Evolutionary conservation across 2,888 invertebrate genomes (phyloP).

Genomic region (Anagyrus pseudococci): DNA sequence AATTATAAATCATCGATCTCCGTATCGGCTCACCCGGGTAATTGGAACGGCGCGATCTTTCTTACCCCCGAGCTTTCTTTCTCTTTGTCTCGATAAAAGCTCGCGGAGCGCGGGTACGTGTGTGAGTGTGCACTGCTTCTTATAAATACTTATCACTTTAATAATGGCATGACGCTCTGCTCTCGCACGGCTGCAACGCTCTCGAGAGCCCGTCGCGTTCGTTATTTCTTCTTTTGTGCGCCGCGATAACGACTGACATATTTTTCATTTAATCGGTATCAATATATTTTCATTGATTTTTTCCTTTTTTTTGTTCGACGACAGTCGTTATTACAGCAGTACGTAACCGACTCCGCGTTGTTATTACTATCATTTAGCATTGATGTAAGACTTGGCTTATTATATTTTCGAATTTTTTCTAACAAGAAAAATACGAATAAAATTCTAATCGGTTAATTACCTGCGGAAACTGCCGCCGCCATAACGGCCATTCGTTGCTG

Average conservation of each 20-base stretch:
- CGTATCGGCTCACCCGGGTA: constrained; percentile 34
- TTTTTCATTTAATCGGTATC: constrained; percentile 31
- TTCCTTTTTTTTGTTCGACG: not conserved
- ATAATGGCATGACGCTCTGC: constrained; percentile 18
- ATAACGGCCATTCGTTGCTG: constrained; percentile 61
- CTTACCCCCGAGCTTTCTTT: constrained; percentile 30
- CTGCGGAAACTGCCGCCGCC: constrained; percentile 60
- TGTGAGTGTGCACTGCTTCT: not conserved
- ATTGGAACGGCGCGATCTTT: constrained; percentile 45
- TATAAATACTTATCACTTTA: constrained; percentile 30
- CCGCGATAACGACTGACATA: constrained; percentile 30
- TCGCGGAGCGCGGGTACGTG: not conserved
- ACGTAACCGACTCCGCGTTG: too few species aligned
- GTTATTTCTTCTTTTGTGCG: constrained; percentile 15
- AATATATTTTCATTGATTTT: too few species aligned
- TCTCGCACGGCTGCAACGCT: constrained; percentile 11
- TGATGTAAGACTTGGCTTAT: not conserved
- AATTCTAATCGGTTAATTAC: constrained; percentile 44
- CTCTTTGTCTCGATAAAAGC: constrained; percentile 27
- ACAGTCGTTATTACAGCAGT: too few species aligned
- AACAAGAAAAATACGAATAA: not conserved
- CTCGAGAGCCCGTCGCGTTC: constrained; percentile 9
- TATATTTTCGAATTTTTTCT: not conserved
- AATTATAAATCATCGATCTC: constrained; percentile 37
- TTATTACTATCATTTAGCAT: too few species aligned